Evolutionary conservation across 2,888 invertebrate genomes (phyloP), one percentile per base, ranked within the genome.

Genomic region (Buathra laborator): DNA sequence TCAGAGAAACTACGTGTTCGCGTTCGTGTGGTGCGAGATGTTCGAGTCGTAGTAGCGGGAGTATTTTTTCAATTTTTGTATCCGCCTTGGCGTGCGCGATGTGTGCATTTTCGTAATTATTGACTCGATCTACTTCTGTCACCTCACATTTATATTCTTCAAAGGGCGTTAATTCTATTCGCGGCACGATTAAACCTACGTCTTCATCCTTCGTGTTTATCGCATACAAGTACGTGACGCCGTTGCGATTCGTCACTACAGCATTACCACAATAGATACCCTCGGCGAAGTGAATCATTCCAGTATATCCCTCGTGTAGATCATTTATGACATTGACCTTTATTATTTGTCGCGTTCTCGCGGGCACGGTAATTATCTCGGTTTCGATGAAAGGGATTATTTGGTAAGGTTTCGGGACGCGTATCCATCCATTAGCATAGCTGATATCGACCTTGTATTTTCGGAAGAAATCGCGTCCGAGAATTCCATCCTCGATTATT

Each of bases 381-480:
- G 43, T 66, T 3, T 24, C 24, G 24, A 24, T 24, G 3, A 24
- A 24, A 24, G 3, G 24, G 24, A 24, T 24, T 24, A 24, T 24
- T 24, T 24, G 24, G 24, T 24, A 24, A 0, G 62, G 53, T 24
- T 53, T n/a, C 1, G 48, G 53, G 19, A 19, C 53, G 53, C 9
- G 7, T 62, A 43, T 43, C 66, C 44, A 66, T 32, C 66, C 66
- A 14, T 66, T 43, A 10, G 24, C 29, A 14, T 66, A 74, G 9
- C 62, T 74, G 0, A 72, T 72, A 5, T 72, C 59, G 7, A 56
- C 72, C 9, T 24, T 43, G 7, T 74, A 59, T 32, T 62, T 46
- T 24, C 9, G 10, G 16, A 74, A 74, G n/a, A 74, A 74, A 14
- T 71, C 71, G 19, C 56, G 56, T 10, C 71, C 71, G 6, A 43